Evolutionary conservation across 2,113 vertebrate genomes (phyloP).

Genomic region (Scolopax mira): DNA sequence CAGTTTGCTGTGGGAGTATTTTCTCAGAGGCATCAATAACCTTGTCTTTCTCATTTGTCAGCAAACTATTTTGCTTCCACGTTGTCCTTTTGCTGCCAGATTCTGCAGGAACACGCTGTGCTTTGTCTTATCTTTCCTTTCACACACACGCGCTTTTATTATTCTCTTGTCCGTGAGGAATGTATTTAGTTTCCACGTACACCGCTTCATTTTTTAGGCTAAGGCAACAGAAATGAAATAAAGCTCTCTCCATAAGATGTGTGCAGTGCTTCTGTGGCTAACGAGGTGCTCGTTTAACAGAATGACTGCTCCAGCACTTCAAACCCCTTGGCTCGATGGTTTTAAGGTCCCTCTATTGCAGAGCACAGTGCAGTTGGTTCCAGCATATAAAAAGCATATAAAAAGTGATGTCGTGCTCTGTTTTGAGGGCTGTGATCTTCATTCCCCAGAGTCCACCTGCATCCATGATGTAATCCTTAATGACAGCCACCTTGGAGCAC

Average conservation of each 20-base stretch:
- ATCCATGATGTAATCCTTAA: neutral
- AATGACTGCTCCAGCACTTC: rapidly evolving
- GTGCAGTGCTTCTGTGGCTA: neutral
- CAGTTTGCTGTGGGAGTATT: constrained; percentile 26
- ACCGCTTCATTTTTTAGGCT: constrained; percentile 44
- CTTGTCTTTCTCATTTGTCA: constrained; percentile 47
- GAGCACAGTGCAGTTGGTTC: neutral
- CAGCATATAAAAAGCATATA: neutral
- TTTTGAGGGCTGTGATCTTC: neutral
- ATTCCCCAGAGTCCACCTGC: neutral
- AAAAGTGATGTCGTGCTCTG: neutral
- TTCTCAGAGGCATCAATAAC: constrained; percentile 44
- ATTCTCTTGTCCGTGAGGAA: constrained; percentile 10
- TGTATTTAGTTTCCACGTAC: constrained; percentile 1
- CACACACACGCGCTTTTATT: neutral
- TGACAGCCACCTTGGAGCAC: neutral
- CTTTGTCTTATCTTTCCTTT: constrained; percentile 6
- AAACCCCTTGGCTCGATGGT: neutral
- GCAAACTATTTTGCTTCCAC: constrained; percentile 40
- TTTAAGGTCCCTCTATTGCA: neutral
- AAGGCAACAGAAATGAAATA: constrained; percentile 49
- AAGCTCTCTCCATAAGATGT: neutral
- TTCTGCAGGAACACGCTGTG: neutral
- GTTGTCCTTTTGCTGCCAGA: constrained; percentile 53
- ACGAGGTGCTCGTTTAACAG: neutral